These are phyloP conservation scores for Drosophila punjabiensis DNA, from an alignment of 1,140 invertebrate species.

Conservation along the genomic window DNA sequence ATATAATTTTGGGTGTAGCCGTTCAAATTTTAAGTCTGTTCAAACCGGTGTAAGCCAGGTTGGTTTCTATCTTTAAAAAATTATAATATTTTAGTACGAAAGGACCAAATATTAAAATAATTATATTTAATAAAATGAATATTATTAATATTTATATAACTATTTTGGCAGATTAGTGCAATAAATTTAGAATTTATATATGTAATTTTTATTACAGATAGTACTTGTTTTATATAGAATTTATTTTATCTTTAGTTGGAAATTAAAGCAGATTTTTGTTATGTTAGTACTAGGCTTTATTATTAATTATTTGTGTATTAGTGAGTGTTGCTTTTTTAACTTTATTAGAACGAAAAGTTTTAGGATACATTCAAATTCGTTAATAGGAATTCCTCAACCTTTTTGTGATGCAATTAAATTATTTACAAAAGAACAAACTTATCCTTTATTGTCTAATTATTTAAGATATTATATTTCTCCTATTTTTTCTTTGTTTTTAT, in stretches of 20 bases:
- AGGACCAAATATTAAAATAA: conserved; percentile 57
- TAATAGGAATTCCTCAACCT: conserved; percentile 88
- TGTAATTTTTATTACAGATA: conserved; percentile 86
- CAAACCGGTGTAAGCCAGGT: conserved; percentile 90
- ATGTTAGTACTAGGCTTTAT: conserved; percentile 52
- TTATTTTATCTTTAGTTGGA: conserved; percentile 85
- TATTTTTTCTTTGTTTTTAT: conserved; percentile 86
- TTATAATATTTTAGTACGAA: conserved; percentile 60
- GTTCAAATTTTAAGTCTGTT: conserved; percentile 90
- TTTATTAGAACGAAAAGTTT: conserved; percentile 89
- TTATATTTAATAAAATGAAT: conserved; percentile 86
- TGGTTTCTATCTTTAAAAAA: conserved; percentile 89
- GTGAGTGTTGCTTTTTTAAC: conserved; percentile 89
- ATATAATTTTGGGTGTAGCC: conserved; percentile 87
- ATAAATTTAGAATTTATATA: conserved; percentile 88
- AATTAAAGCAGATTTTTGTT: conserved; percentile 20
- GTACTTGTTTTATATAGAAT: no score
- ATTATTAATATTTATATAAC: conserved; percentile 79
- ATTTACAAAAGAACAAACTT: conserved; percentile 87
- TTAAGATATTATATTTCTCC: conserved; percentile 87
- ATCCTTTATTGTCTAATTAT: conserved; percentile 86
- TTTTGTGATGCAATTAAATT: conserved; percentile 90
- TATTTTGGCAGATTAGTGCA: conserved; percentile 88
- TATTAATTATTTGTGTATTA: conserved; percentile 87
- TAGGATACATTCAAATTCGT: conserved; percentile 90